These are phyloP conservation scores for Calliphora vicina DNA, from an alignment of 1,140 invertebrate species.

Conservation along the genomic window DNA sequence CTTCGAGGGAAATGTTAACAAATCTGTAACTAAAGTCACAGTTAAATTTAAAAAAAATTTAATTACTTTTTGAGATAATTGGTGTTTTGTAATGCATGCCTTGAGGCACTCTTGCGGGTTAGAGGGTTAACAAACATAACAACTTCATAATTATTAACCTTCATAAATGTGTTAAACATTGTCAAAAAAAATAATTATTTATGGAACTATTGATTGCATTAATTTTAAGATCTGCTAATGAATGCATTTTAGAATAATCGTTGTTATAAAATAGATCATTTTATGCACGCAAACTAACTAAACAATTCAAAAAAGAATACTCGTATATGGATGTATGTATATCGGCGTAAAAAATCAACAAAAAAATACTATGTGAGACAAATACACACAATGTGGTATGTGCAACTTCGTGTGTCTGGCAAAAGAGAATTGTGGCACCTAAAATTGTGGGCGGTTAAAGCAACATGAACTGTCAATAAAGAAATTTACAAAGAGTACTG, in stretches of 20 bases:
- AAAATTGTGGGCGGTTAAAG: neutral
- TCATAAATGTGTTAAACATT: too few species aligned
- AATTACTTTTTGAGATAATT: too few species aligned
- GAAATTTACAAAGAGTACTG: neutral
- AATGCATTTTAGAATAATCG: neutral
- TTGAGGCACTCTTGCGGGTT: too few species aligned
- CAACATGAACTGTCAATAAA: constrained; percentile 13
- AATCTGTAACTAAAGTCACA: too few species aligned
- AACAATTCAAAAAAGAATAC: constrained; percentile 7
- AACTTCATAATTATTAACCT: too few species aligned
- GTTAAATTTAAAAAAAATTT: too few species aligned
- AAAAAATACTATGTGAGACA: neutral
- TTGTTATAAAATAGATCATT: constrained; percentile 44
- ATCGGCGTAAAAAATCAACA: constrained; percentile 29
- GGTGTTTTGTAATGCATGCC: too few species aligned
- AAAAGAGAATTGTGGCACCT: neutral
- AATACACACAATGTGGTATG: constrained; percentile 4
- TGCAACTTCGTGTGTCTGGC: neutral
- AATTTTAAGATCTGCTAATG: neutral
- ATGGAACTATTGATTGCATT: neutral
- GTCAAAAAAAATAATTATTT: too few species aligned
- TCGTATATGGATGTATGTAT: too few species aligned
- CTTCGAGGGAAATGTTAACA: too few species aligned
- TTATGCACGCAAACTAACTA: constrained; percentile 40
- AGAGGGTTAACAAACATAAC: too few species aligned